Conservation (phyloP, 2,113 vertebrate species). For the Ptilonorhynchus violaceus region DNA sequence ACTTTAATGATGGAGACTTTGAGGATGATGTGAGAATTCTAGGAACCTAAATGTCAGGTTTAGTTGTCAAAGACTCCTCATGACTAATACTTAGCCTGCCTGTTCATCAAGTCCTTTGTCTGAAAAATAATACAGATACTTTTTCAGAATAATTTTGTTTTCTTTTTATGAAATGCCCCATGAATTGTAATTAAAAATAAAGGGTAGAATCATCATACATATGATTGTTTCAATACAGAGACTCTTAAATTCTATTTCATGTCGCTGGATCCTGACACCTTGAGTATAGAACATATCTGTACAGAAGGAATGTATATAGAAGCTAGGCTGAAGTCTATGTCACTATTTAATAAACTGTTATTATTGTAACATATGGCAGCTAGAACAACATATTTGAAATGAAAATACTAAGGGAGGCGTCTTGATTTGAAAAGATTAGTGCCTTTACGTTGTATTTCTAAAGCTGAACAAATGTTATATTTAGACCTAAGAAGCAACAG, state of each 20-base stretch:
- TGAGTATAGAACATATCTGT: background rate
- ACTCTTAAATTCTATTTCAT: background rate
- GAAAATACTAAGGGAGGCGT: constrained; percentile 55
- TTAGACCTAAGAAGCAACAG: constrained; percentile 72
- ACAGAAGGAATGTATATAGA: background rate
- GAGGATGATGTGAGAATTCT: background rate
- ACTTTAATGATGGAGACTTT: background rate
- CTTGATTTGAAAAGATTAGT: constrained; percentile 73
- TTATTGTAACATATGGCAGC: constrained; percentile 58
- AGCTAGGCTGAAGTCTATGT: background rate
- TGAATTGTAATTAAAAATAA: background rate
- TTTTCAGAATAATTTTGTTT: background rate
- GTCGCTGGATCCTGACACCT: background rate
- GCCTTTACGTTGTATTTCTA: constrained; percentile 68
- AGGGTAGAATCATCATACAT: background rate
- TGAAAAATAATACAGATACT: background rate
- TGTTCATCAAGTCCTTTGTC: background rate
- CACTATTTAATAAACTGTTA: constrained; percentile 46
- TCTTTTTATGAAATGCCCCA: background rate
- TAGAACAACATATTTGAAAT: constrained; percentile 65
- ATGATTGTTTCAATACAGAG: background rate
- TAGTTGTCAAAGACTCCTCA: background rate
- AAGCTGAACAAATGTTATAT: constrained; percentile 74
- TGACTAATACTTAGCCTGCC: background rate
- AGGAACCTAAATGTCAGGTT: background rate